These are phyloP conservation scores for Cryptotermes secundus DNA, from an alignment of 1,140 invertebrate species.

Conservation along the genomic window DNA sequence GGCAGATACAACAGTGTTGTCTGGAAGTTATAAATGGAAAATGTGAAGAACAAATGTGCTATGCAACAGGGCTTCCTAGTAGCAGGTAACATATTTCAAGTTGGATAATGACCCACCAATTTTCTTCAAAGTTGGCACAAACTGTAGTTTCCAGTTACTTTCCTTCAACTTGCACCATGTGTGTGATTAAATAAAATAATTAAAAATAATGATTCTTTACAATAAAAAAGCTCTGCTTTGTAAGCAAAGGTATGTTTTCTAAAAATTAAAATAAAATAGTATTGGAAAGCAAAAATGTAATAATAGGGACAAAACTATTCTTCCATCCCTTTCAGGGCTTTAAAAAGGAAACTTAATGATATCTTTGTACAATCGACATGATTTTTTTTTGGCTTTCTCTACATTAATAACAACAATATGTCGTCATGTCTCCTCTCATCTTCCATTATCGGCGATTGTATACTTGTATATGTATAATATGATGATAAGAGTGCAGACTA, in stretches of 20 bases:
- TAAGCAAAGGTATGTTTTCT: background rate
- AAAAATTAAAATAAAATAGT: constrained; percentile 8
- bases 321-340: background rate
- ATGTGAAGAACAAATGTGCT: background rate
- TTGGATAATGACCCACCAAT: background rate
- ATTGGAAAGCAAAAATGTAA: constrained; percentile 6
- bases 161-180: background rate
- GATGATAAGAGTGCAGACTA: constrained; percentile 32
- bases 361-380: constrained; percentile 30
- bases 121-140: background rate
- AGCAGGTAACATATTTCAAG: background rate
- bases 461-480: constrained; percentile 31
- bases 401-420: constrained; percentile 13
- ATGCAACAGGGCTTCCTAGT: background rate
- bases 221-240: background rate
- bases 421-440: constrained; percentile 3
- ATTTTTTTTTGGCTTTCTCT: constrained; percentile 24
- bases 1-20: background rate
- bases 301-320: constrained; percentile 20
- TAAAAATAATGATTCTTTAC: background rate
- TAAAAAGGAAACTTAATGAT: constrained; percentile 10
- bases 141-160: constrained; percentile 1
- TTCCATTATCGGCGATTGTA: background rate
- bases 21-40: background rate
- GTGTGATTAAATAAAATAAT: background rate